Evolutionary conservation across 2,888 invertebrate genomes (phyloP), one percentile per base, ranked within the genome.

Genomic region (Clepsis dumicolana): DNA sequence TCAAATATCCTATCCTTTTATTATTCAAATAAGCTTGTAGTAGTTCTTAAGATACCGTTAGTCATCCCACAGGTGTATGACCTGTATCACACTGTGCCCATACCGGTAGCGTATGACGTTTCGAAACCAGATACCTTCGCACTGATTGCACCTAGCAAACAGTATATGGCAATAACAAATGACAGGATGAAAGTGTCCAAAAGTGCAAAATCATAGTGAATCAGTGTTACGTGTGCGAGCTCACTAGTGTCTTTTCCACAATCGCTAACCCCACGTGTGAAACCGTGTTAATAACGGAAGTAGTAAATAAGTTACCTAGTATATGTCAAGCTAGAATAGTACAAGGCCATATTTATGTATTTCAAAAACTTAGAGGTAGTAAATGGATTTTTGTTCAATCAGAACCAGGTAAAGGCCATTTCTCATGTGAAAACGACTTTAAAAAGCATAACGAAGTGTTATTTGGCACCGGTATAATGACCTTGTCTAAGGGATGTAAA

Each of bases 121-220:
- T 53, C 62, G 12, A 67, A 67, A 50, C 67, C 62, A 7, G 62
- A 67, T 54, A 67, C 67, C 16, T 67, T 41, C 32, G 41, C 44
- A 29, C 50, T 67, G 44, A 57, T 67, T 56, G 67, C 35, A 12
- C 63, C 59, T 24, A 68, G 14, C n/a, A 61, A 25, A 57, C 50
- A 29, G 21, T 63, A 57, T 27, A 29, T 29, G 29, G 59, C 67
- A 21, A 68, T 68, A 62, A 68, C 62, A 35, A 57, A 35, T 68
- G 67, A 68, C 63, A 62, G 63, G 48, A 63, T 68, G 25, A 16
- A 57, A 52, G 48, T 25, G 32, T 68, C 12, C 44, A 44, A 25
- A 48, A 67, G 63, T 68, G 59, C 52, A 68, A 68, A 59, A n/a
- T 64, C 16, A 59, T 68, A 10, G 63, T 63, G 63, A 59, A 64